phyloP scores from a whole-genome alignment of 2,797 vertebrate species.

The Phyllotis vaccarum region DNA sequence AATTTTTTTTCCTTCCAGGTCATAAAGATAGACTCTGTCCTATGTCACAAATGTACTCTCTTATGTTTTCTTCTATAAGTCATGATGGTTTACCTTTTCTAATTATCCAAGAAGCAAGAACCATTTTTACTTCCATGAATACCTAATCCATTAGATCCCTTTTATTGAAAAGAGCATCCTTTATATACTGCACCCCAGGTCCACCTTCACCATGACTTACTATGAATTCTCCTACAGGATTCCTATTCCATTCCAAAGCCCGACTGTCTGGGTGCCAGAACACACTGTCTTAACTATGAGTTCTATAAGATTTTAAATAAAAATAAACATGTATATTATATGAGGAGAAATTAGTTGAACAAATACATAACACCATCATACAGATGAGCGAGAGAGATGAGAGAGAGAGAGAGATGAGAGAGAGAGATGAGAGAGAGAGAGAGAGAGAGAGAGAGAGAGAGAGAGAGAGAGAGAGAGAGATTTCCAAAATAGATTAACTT shows the following conservation, averaged over 20 bases:
- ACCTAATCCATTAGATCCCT: neutral
- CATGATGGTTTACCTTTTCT: neutral
- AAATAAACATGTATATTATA: neutral
- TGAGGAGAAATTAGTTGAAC: neutral
- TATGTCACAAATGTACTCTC: neutral
- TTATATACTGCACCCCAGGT: neutral
- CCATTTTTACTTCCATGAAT: neutral
- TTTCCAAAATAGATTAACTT: slow-evolving; percentile 58
- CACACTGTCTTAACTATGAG: neutral
- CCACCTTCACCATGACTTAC: neutral
- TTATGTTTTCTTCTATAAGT: slow-evolving; percentile 26
- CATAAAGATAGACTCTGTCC: neutral
- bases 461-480: neutral
- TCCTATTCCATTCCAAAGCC: neutral
- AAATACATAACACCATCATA: neutral
- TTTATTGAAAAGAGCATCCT: neutral
- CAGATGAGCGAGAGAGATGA: neutral
- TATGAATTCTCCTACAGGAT: neutral
- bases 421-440: no score
- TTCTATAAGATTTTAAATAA: slow-evolving; percentile 17
- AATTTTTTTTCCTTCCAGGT: neutral
- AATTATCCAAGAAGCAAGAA: neutral
- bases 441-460: no score
- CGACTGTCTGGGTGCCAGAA: slow-evolving; percentile 1
- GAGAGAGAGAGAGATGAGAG: no score